Evolutionary conservation across 92 coral and sea anemone genomes (phyloP).

Genomic region (Porites cylindrica): DNA sequence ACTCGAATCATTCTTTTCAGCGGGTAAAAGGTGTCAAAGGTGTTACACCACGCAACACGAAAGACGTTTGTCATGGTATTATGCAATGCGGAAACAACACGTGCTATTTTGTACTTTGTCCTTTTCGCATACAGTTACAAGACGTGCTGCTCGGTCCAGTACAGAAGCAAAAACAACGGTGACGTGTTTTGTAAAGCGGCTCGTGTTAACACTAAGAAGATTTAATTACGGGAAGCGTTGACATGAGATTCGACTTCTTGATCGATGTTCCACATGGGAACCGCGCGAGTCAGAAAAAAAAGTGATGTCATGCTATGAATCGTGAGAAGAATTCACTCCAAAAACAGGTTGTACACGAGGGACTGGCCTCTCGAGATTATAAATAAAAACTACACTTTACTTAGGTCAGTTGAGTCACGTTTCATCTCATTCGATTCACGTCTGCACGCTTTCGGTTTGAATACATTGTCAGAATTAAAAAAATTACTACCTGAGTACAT

Average conservation of each 20-base stretch:
- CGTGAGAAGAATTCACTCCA: too few species aligned
- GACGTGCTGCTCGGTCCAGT: background rate
- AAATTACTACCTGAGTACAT: too few species aligned
- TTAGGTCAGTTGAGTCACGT: too few species aligned
- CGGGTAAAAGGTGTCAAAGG: too few species aligned
- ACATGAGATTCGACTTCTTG: background rate
- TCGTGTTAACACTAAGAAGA: background rate
- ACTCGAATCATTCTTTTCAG: background rate
- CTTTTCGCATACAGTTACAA: background rate
- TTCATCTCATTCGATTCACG: too few species aligned
- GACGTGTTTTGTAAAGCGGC: background rate
- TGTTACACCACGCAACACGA: too few species aligned
- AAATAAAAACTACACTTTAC: too few species aligned
- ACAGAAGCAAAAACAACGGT: background rate
- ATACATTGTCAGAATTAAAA: too few species aligned
- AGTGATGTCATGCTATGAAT: background rate
- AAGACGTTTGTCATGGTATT: background rate
- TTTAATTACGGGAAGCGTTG: background rate
- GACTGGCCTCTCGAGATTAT: too few species aligned
- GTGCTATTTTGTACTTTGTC: background rate
- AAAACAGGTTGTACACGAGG: too few species aligned
- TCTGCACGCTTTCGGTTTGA: too few species aligned
- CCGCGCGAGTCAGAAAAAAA: background rate
- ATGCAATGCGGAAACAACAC: background rate
- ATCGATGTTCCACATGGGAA: background rate